Conservation (phyloP, 2,888 invertebrate species). For the Drosophila neutralis region DNA sequence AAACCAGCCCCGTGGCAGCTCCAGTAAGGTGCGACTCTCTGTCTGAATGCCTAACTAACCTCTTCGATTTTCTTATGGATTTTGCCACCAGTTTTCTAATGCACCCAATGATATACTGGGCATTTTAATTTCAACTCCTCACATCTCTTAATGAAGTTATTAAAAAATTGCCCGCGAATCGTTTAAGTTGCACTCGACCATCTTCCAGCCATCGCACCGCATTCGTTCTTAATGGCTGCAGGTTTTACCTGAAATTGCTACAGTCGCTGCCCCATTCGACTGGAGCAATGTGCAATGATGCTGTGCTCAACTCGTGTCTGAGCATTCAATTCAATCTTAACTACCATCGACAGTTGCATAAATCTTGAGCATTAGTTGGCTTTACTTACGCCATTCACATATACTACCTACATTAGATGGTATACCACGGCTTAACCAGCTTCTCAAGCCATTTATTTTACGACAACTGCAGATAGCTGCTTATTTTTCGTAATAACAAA, state of each 20-base stretch:
- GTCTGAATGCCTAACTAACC: background rate
- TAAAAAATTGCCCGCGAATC: slow-evolving; percentile 76
- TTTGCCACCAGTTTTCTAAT: slow-evolving; percentile 29
- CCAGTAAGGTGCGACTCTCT: background rate
- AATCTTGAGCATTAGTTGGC: slow-evolving; percentile 60
- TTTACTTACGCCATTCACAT: background rate
- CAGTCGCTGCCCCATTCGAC: slow-evolving; percentile 48
- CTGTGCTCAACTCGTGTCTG: slow-evolving; percentile 73
- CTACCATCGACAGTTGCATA: slow-evolving; percentile 76
- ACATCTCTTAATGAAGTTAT: slow-evolving; percentile 74
- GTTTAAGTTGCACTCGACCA: slow-evolving; percentile 53
- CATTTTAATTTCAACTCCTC: slow-evolving; percentile 64
- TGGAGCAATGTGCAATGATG: slow-evolving; percentile 57
- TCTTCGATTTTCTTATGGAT: slow-evolving; percentile 18
- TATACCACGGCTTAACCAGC: slow-evolving; percentile 10
- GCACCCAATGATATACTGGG: slow-evolving; percentile 48
- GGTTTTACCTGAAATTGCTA: slow-evolving; percentile 39
- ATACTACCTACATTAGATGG: slow-evolving; percentile 5
- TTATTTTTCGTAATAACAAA: slow-evolving; percentile 42
- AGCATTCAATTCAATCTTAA: slow-evolving; percentile 80
- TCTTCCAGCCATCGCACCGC: slow-evolving; percentile 28
- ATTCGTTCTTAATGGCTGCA: slow-evolving; percentile 43
- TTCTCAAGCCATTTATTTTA: slow-evolving; percentile 45
- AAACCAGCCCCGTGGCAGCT: slow-evolving; percentile 34
- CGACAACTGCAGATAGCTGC: slow-evolving; percentile 39